Base-by-base conservation (phyloP, 2,888 invertebrate species). In the Nomada fabriciana region DNA sequence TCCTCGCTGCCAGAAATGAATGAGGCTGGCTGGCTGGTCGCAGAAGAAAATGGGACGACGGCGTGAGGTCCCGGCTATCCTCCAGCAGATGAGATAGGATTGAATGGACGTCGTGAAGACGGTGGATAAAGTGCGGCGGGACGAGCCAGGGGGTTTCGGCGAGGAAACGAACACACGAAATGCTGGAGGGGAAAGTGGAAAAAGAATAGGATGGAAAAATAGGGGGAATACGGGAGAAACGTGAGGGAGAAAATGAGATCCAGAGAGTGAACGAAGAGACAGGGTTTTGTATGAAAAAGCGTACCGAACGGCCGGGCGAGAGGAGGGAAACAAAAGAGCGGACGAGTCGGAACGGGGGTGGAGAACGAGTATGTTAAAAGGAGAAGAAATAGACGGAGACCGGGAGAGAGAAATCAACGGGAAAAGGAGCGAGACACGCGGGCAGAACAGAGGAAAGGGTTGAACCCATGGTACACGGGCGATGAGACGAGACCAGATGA, bases 401-500 rank as follows among this genome's bases (percentile, higher is more conserved):
- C 25, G 11, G 52, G 50, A 64, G 42, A 61, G 64, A 43, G 50
- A 70, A 67, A 57, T 59, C 52, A 65, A 36, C 13, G 74, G 57
- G 42, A 47, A 57, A 70, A 36, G 67, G 67, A 55, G 73, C 15
- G 47, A 43, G 57, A 67, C 52, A 29, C 20, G 73, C 55, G 75
- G 43, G 47, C 36, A 0, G 23, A 18, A 5, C n/a, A 61, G 59
- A 52, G 53, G 53, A 53, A 23, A 71, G 64, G 71, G 72, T 68
- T 52, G 63, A 36, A 70, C 18, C 53, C 72, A 43, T 55, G 77
- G 79, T 85, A 88, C 88, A 83, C 82, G 80, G 85, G 85, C 85
- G 88, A 88, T 88, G 87, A 85, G 86, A 89, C 84, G 87, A 89
- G 91, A 86, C 84, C 88, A 88, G 88, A 89, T 85, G 85, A 86